Base-by-base conservation (phyloP, 2,113 vertebrate species). In the Pterocles orientalis region DNA sequence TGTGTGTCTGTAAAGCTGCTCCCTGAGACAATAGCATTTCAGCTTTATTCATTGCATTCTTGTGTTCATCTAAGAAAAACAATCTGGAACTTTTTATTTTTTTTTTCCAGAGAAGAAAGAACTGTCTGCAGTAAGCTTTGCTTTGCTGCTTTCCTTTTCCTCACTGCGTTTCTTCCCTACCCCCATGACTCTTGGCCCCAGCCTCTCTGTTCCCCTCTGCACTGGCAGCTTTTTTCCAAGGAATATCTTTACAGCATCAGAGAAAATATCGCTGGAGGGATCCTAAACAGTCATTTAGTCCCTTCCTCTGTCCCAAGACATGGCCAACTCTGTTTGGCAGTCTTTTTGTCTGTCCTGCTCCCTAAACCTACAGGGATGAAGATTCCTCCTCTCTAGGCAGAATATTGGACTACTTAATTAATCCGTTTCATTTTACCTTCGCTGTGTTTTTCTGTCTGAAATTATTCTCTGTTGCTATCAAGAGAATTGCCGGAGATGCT, bases 171-270 rank as follows among this genome's bases (percentile, higher is more conserved):
- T 88, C 43, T 93, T 88, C 43, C 43, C 68, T 19, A 50, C 12
- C 10, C 64, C 36, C 12, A 4, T 34, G 70, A 82, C 23, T 94
- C 36, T 29, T 81, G 88, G 91, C 86, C 36, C 4, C 9, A 34
- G 24, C 58, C 47, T 82, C 58, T 70, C 88, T 60, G 85, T 94
- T 91, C 48, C 64, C 4, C 13, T 90, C 43, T 79, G 23, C 34
- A 33, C 19, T 54, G 88, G 80, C 58, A 84, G 41, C 29, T 72
- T 94, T 95, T 94, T 95, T 93, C 73, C 86, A 65, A 24, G 60
- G 39, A 79, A 14, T 51, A 72, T 94, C 48, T 86, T 81, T 80
- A 65, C 28, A 69, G 45, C 70, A 61, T 88, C 64, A 51, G 47
- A 83, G 76, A 29, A 93, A 90, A 83, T 73, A 17, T 1, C 51